Conservation (phyloP, 2,797 vertebrate species). For the Bradypodion ventrale region DNA sequence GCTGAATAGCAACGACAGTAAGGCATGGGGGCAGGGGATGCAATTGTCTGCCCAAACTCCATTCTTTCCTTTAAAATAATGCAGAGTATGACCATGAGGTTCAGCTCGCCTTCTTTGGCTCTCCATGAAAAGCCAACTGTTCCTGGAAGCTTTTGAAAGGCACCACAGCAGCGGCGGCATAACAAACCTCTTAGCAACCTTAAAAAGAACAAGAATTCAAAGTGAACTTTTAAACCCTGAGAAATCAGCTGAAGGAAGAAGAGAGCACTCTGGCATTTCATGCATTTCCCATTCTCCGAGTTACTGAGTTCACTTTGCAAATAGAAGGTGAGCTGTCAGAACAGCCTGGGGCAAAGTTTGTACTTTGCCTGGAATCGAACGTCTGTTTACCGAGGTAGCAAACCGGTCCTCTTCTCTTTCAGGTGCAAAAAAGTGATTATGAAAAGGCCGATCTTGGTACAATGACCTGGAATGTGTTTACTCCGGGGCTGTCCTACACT, state of each 20-base stretch:
- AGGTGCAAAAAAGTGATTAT: conserved; percentile 82
- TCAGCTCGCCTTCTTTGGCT: conserved; percentile 13
- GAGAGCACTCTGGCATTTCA: conserved; percentile 66
- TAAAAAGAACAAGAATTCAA: not conserved
- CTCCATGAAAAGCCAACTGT: conserved; percentile 31
- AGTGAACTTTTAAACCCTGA: conserved; percentile 66
- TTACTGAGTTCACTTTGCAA: conserved; percentile 71
- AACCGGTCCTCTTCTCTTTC: conserved; percentile 75
- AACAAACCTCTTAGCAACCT: conserved; percentile 27
- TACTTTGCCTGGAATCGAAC: conserved; percentile 81
- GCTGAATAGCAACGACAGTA: not conserved
- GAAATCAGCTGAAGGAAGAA: conserved; percentile 22
- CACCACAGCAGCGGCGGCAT: not conserved
- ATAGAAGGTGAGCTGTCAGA: conserved; percentile 78
- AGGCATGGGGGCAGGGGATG: too few relatives aligned
- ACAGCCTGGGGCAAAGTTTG: conserved; percentile 82
- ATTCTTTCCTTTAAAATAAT: conserved; percentile 19
- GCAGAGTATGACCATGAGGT: conserved; percentile 34
- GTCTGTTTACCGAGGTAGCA: conserved; percentile 82
- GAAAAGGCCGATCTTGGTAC: conserved; percentile 78
- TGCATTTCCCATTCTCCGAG: conserved; percentile 25
- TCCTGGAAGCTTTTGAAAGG: conserved; percentile 37
- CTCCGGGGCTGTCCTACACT: conserved; percentile 58
- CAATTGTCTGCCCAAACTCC: too few relatives aligned
- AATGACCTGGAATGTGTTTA: conserved; percentile 74